Conservation (phyloP, 2,888 invertebrate species). For the Orthonevra nobilis region DNA sequence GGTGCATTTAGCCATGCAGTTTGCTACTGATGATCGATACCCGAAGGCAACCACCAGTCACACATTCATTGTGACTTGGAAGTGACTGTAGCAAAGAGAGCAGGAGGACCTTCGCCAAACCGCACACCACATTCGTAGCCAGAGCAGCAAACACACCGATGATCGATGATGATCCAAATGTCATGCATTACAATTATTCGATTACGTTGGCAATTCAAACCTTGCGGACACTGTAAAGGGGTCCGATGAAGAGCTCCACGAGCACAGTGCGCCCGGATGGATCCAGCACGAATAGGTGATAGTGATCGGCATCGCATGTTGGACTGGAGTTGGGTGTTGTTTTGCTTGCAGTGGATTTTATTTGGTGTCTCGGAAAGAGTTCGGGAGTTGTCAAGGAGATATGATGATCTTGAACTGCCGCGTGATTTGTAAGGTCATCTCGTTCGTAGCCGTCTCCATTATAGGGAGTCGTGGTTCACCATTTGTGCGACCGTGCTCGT, state of each 20-base stretch:
- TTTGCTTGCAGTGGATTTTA: not conserved
- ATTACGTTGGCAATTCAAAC: conserved; percentile 59
- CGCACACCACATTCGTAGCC: not conserved
- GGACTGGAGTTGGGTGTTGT: conserved; percentile 33
- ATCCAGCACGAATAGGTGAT: conserved; percentile 65
- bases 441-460: conserved; percentile 31
- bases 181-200: conserved; percentile 70
- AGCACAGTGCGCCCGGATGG: conserved; percentile 11
- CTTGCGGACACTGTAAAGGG: not conserved
- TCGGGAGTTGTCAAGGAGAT: conserved; percentile 70
- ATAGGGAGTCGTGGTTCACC: conserved; percentile 44
- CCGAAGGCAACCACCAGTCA: conserved; percentile 6
- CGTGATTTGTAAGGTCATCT: conserved; percentile 69
- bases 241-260: conserved; percentile 52
- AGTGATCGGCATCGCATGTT: conserved; percentile 57
- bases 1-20: conserved; percentile 68
- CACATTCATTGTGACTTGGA: conserved; percentile 36
- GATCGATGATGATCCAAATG: conserved; percentile 71
- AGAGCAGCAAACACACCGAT: conserved; percentile 33
- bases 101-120: not conserved
- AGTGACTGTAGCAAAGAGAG: conserved; percentile 5
- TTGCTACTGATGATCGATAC: conserved; percentile 69
- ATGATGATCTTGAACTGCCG: conserved; percentile 69
- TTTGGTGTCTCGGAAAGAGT: conserved; percentile 12
- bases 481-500: too few relatives aligned